A percentile compares a stretch with the other conserved stretches of the same genome.
These are phyloP conservation scores for Pentalonia nigronervosa DNA, from an alignment of 1,140 invertebrate species.

Conservation along the genomic window DNA sequence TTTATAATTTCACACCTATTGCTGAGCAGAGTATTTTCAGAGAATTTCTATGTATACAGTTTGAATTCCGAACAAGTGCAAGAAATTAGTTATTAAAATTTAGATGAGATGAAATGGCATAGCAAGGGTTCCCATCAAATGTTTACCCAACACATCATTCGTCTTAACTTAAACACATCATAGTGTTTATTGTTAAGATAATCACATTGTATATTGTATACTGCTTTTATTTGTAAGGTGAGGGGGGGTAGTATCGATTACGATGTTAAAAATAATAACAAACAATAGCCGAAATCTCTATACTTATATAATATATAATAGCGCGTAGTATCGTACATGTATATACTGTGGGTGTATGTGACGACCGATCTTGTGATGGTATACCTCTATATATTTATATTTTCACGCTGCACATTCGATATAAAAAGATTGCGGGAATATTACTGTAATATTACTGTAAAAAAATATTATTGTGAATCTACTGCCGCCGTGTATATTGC, in stretches of 20 bases:
- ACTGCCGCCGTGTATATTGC: background rate
- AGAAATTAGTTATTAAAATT: background rate
- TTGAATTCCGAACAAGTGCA: background rate
- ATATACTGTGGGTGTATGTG: no score
- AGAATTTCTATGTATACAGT: background rate
- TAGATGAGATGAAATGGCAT: background rate
- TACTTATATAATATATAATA: background rate
- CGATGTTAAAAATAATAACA: background rate
- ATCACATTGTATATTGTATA: background rate
- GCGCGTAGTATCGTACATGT: background rate
- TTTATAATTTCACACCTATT: background rate
- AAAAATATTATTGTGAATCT: background rate
- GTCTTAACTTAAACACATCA: background rate
- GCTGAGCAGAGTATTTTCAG: background rate
- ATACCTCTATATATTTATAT: background rate
- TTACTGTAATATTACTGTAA: background rate
- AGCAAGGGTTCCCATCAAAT: background rate
- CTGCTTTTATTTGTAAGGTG: background rate
- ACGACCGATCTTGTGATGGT: background rate
- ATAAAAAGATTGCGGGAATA: background rate
- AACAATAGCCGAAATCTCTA: background rate
- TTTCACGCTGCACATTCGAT: background rate
- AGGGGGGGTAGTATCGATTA: background rate
- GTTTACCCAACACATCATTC: background rate
- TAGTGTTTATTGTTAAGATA: background rate